Conservation (phyloP, 2,888 invertebrate species). For the Mimas tiliae region DNA sequence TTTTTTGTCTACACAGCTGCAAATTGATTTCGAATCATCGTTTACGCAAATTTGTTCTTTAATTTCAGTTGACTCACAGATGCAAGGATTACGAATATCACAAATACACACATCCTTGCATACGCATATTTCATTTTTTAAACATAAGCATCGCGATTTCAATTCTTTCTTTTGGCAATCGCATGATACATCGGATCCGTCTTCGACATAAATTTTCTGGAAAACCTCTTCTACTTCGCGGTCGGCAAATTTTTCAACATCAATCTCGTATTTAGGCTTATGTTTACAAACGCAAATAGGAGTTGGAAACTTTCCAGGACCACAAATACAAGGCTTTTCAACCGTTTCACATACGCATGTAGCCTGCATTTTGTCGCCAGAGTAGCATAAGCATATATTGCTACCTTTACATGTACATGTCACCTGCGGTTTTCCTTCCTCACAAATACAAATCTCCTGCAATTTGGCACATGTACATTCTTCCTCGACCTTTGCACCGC, state of each 20-base stretch:
- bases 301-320: constrained; percentile 57
- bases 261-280: constrained; percentile 48
- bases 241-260: constrained; percentile 35
- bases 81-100: constrained; percentile 56
- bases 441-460: constrained; percentile 66
- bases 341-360: constrained; percentile 62
- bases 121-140: constrained; percentile 60
- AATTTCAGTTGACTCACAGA: constrained; percentile 57
- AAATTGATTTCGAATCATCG: constrained; percentile 56
- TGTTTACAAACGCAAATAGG: constrained; percentile 65
- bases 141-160: constrained; percentile 55
- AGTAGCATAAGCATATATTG: constrained; percentile 63
- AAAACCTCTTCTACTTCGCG: constrained; percentile 32
- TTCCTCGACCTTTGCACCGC: constrained; percentile 59
- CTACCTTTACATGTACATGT: constrained; percentile 60
- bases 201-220: constrained; percentile 29
- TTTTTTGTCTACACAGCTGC: constrained; percentile 53
- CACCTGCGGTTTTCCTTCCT: constrained; percentile 51
- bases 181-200: constrained; percentile 51
- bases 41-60: constrained; percentile 49
- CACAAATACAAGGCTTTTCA: constrained; percentile 70
- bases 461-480: constrained; percentile 63
- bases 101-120: constrained; percentile 64
- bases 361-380: constrained; percentile 55
- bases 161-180: constrained; percentile 60